Conservation (phyloP, 2,888 invertebrate genomes). For the Apamea anceps region DNA sequence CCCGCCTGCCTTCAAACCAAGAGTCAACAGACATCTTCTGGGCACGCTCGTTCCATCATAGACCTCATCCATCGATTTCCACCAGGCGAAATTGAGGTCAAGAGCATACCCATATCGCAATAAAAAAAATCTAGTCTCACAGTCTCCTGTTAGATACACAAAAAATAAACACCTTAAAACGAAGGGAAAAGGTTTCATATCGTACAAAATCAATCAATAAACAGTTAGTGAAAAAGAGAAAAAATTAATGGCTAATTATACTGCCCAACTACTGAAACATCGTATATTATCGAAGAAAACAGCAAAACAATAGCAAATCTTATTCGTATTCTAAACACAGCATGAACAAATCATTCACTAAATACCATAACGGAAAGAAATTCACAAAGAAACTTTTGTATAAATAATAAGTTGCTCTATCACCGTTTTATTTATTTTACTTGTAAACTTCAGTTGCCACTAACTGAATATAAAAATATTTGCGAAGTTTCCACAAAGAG, state of each 20-base stretch:
- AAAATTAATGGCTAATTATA: background rate
- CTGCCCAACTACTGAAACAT: conserved; percentile 21
- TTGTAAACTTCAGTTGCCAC: conserved; percentile 37
- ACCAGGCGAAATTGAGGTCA: background rate
- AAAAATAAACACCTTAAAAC: background rate
- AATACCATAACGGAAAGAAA: conserved; percentile 48
- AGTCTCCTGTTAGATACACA: background rate
- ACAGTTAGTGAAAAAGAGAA: background rate
- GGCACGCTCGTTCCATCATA: background rate
- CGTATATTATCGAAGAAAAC: conserved; percentile 20
- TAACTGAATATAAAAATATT: conserved; percentile 67
- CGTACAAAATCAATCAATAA: background rate
- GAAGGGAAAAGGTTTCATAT: background rate
- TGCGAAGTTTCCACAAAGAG: conserved; percentile 53
- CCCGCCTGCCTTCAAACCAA: background rate
- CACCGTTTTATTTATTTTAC: conserved; percentile 36
- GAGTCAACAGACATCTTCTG: background rate
- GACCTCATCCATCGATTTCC: background rate
- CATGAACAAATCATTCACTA: conserved; percentile 57
- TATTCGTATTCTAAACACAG: conserved; percentile 38
- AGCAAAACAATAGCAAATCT: conserved; percentile 42
- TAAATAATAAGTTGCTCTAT: conserved; percentile 60
- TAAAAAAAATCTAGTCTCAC: background rate
- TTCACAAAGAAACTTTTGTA: conserved; percentile 58
- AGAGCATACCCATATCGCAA: background rate